phyloP scores from a whole-genome alignment of 2,797 vertebrate species.

The Intellagama lesueurii region DNA sequence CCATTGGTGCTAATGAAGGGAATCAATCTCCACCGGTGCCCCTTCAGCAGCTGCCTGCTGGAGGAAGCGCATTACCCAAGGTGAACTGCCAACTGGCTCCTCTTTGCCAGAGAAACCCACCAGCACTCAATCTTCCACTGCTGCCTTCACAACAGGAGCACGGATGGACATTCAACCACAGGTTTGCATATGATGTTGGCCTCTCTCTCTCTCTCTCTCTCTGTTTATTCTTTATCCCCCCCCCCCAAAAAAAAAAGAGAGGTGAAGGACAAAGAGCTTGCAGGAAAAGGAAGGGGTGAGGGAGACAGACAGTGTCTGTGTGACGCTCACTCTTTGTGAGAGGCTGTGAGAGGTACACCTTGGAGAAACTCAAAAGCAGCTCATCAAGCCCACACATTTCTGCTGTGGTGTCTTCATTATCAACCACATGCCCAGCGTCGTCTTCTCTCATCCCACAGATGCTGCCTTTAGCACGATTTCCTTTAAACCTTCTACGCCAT shows the following conservation, averaged over 20 bases:
- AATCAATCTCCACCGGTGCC: slow-evolving; percentile 71
- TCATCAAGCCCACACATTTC: neutral
- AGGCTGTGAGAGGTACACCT: neutral
- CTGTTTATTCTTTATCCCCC: neutral
- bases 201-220: slow-evolving; percentile 35
- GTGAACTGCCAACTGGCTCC: slow-evolving; percentile 69
- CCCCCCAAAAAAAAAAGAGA: neutral
- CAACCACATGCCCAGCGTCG: slow-evolving; percentile 56
- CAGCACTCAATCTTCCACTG: slow-evolving; percentile 64
- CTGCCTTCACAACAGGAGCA: slow-evolving; percentile 68
- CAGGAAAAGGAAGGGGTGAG: neutral
- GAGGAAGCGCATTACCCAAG: slow-evolving; percentile 64
- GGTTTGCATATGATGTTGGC: slow-evolving; percentile 41
- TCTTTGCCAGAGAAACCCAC: slow-evolving; percentile 56
- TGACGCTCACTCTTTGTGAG: neutral
- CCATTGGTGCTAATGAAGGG: slow-evolving; percentile 79
- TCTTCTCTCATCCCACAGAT: slow-evolving; percentile 51
- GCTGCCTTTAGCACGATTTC: slow-evolving; percentile 60
- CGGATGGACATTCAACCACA: slow-evolving; percentile 60
- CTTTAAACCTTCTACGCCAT: slow-evolving; percentile 68
- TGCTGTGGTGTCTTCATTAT: slow-evolving; percentile 26
- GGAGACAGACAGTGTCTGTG: accelerated
- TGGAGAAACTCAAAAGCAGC: neutral
- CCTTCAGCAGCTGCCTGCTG: slow-evolving; percentile 51
- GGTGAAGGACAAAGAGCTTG: neutral